Percentiles rank a stretch among this genome's conserved stretches.
Conservation (phyloP, 2,888 invertebrate species). For the Tryphoninae sp. region DNA sequence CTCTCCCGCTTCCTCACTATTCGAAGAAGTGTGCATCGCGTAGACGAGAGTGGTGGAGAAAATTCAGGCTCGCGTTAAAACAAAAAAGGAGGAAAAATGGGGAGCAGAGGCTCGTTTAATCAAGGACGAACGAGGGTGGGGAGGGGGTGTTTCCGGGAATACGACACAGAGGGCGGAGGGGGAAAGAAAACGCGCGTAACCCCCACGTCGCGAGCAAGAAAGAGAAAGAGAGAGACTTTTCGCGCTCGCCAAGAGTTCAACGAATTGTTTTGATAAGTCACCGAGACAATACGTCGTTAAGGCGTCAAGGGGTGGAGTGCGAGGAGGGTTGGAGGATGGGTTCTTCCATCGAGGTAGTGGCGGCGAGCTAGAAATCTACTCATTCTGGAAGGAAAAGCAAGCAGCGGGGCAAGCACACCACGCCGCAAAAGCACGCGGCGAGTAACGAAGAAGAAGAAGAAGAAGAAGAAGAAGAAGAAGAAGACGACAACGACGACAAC, state of each 20-base stretch:
- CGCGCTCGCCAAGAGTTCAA: constrained; percentile 69
- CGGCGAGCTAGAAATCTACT: constrained; percentile 57
- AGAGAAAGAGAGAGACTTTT: constrained; percentile 50
- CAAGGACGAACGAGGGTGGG: constrained; percentile 68
- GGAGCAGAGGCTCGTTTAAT: constrained; percentile 71
- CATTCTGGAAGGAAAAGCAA: constrained; percentile 48
- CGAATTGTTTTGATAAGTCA: constrained; percentile 80
- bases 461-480: constrained; percentile 51
- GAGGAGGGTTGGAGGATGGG: constrained; percentile 44
- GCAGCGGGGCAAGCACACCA: constrained; percentile 21
- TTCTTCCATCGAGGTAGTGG: constrained; percentile 35
- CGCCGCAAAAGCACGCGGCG: constrained; percentile 57
- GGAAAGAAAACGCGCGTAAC: constrained; percentile 32
- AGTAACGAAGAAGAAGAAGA: constrained; percentile 55
- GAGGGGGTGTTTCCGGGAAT: constrained; percentile 66
- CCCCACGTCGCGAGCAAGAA: constrained; percentile 15
- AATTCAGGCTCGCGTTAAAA: constrained; percentile 54
- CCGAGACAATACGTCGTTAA: constrained; percentile 81
- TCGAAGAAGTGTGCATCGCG: not conserved
- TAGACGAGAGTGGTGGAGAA: constrained; percentile 22
- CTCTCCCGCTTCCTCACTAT: not conserved
- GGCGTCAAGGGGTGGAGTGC: constrained; percentile 70
- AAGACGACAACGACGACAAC: constrained; percentile 51
- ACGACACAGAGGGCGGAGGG: constrained; percentile 32
- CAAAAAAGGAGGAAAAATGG: constrained; percentile 61